Percentiles rank a stretch among this genome's conserved stretches.
Evolutionary conservation across 2,113 vertebrate genomes (phyloP).

Genomic region (Ursus arctos): DNA sequence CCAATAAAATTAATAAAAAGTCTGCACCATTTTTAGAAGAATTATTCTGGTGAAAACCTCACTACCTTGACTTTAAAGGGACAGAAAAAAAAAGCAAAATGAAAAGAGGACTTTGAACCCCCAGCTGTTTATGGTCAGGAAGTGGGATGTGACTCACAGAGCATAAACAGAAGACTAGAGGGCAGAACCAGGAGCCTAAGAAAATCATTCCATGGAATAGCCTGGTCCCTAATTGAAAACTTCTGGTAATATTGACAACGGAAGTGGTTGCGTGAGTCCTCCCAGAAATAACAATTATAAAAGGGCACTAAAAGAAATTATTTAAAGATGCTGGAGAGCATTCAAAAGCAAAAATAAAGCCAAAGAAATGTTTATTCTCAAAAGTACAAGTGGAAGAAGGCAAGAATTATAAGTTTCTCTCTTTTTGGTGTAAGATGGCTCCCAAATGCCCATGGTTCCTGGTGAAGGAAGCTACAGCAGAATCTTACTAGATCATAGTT

Average conservation of each 20-base stretch:
- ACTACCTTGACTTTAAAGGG: not conserved
- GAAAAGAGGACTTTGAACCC: not conserved
- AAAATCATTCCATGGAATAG: not conserved
- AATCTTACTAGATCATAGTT: not conserved
- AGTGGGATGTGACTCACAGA: not conserved
- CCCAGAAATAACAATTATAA: not conserved
- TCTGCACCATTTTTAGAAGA: not conserved
- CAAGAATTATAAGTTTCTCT: not conserved
- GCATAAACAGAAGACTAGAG: not conserved
- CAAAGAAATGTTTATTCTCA: not conserved
- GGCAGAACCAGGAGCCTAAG: not conserved
- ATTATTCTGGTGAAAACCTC: not conserved
- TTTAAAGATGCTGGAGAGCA: not conserved
- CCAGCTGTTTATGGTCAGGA: not conserved
- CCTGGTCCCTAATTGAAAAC: no score
- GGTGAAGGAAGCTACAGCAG: not conserved
- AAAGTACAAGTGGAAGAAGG: not conserved
- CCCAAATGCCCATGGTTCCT: not conserved
- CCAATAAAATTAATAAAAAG: not conserved
- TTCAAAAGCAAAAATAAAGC: not conserved
- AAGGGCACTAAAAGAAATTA: no score
- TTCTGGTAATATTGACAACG: not conserved
- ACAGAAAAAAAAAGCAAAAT: not conserved
- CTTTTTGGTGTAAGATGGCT: not conserved
- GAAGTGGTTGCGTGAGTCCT: not conserved